Base-by-base conservation (phyloP, 2,113 vertebrate species). In the Gobiocypris rarus region DNA sequence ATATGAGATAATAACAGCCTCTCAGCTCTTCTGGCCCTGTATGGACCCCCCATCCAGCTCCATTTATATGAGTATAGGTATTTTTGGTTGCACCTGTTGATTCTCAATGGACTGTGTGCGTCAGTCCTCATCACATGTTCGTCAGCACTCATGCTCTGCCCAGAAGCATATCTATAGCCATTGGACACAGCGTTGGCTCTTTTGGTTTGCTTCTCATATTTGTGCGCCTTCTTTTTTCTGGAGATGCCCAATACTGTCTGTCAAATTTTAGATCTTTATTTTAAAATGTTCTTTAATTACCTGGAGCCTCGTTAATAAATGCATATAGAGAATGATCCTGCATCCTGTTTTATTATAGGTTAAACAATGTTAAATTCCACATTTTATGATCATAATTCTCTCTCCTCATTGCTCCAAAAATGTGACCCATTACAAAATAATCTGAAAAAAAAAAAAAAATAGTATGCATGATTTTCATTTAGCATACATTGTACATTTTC, bases 21-120 rank as follows among this genome's bases (percentile, higher is more conserved):
- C n/a, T 52, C n/a, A 45, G 15, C 24, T 75, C 73, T 69, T 34
- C 34, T 0, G 31, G 22, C 65, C 34, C 65, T 24, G 19, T 41
- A 26, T 78, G 54, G 34, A 61, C 59, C 59, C 59, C 59, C 13
- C 1, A 2, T 65, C 4, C n/a, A 5, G 56, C 13, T 61, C n/a
- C n/a, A 22, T 13, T n/a, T 59, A 15, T 45, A 48, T 3, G 24
- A 65, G 24, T 19, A 22, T 7, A 63, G 17, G 26, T 45, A 74
- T 83, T 56, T 83, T 74, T 74, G 81, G 34, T 31, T 65, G 41
- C 56, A 63, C 54, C 58, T 83, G 71, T 75, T 65, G 24, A 45
- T 65, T 67, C 59, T 80, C 43, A 31, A 22, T 31, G 41, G 77
- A 63, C 38, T 13, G 56, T 48, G 43, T 38, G 10, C 19, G 19